A percentile compares a stretch with the other conserved stretches of the same genome.
These are phyloP conservation scores for Hapalemur alaotrensis DNA, from an alignment of 2,797 vertebrate species.

Conservation along the genomic window DNA sequence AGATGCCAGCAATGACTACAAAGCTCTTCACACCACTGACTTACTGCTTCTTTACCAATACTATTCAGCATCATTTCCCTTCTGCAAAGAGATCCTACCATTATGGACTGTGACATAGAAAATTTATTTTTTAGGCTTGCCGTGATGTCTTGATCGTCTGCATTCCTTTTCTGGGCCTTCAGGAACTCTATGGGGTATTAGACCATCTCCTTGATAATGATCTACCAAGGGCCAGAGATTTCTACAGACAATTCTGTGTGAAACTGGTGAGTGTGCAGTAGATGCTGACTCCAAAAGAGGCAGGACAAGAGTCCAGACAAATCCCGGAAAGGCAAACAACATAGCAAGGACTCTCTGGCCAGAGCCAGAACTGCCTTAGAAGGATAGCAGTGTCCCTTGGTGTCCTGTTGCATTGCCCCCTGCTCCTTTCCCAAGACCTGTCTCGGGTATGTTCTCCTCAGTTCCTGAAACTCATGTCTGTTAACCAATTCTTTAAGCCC, in stretches of 20 bases:
- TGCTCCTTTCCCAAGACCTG: not conserved
- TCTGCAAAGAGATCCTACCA: not conserved
- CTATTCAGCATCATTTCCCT: not conserved
- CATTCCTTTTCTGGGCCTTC: slow-evolving; percentile 74
- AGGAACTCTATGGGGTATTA: slow-evolving; percentile 66
- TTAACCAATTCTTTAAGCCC: not conserved
- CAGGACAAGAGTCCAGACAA: not conserved
- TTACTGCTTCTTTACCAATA: not conserved
- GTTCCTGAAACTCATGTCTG: not conserved
- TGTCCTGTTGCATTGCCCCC: not conserved
- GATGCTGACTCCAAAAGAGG: not conserved
- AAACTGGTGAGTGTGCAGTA: slow-evolving; percentile 61
- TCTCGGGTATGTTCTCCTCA: not conserved
- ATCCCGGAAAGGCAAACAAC: not conserved
- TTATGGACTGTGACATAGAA: not conserved
- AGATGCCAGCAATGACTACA: not conserved
- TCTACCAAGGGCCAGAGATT: slow-evolving; percentile 64
- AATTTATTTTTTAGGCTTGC: slow-evolving; percentile 70
- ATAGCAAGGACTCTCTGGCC: not conserved
- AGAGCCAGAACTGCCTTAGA: not conserved
- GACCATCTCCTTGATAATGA: slow-evolving; percentile 69
- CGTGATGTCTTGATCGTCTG: slow-evolving; percentile 63
- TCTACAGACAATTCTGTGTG: slow-evolving; percentile 70
- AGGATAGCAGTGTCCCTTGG: not conserved
- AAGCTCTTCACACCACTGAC: not conserved